Base-by-base conservation (phyloP, 2,797 vertebrate species). In the Ptychobarbus kaznakovi region DNA sequence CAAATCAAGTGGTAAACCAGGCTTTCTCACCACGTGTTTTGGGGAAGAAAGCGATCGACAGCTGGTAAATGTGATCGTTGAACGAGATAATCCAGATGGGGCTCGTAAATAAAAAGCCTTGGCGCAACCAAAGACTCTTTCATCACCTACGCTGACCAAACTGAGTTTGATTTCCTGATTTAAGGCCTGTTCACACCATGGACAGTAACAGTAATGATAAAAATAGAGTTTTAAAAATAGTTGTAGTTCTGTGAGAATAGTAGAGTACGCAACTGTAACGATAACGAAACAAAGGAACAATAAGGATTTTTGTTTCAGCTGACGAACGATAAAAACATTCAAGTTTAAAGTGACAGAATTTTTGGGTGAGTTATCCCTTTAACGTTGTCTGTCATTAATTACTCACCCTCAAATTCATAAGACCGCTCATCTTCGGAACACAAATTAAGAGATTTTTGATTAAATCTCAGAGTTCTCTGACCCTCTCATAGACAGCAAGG, bases 51-150 rank as follows among this genome's bases (percentile, higher is more conserved):
- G 81, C 1, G 18, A 78, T 20, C 12, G 22, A 70, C 65, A 25
- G 35, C n/a, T 84, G 10, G 22, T 63, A 65, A 81, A 66, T n/a
- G 42, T 73, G 58, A 35, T 13, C 2, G 4, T 46, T 13, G 20
- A 49, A 75, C 3, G n/a, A 86, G 82, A 42, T 63, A 78, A 65
- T 58, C 61, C 51, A 86, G 53, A 63, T 35, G 51, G 10, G 61
- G 80, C 61, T 63, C 40, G 18, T 53, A 10, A 53, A 18, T 20
- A 70, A 82, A 73, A 66, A 32, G 76, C 73, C 38, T 70, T 20
- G 16, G 68, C 63, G 65, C 68, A 82, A 92, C 89, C 91, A 91
- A 92, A 92, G 90, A 92, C 82, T 84, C 80, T 68, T 79, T 74
- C 66, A 73, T 87, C 83, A 75, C 68, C 73, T 73, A 75, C 28